Evolutionary conservation across 2,113 vertebrate genomes (phyloP).

Genomic region (Propithecus coquereli): DNA sequence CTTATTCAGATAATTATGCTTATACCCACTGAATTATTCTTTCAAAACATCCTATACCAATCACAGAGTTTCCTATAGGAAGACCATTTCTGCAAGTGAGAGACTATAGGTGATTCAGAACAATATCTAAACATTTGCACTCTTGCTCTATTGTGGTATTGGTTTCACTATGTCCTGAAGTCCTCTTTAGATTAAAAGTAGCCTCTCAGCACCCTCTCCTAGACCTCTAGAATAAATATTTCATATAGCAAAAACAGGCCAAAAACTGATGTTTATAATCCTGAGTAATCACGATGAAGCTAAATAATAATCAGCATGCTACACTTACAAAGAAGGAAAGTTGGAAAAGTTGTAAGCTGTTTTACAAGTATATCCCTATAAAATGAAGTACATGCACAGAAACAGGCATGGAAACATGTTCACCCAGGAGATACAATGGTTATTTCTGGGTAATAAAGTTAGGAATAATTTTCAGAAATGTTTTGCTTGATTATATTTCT

Average conservation of each 20-base stretch:
- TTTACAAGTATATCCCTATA: slow-evolving; percentile 6
- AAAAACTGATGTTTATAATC: slow-evolving; percentile 5
- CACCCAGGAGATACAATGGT: not conserved
- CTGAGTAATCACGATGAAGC: not conserved
- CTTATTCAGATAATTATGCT: not conserved
- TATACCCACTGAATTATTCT: not conserved
- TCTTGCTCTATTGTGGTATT: not conserved
- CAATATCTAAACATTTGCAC: not conserved
- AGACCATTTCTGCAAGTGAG: not conserved
- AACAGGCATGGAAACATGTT: not conserved
- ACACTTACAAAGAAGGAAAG: not conserved
- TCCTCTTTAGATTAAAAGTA: not conserved
- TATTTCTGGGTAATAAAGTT: not conserved
- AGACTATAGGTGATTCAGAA: not conserved
- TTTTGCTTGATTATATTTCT: not conserved
- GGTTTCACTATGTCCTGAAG: not conserved
- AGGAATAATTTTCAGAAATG: not conserved
- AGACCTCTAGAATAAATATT: not conserved
- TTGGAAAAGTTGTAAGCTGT: not conserved
- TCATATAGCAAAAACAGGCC: not conserved
- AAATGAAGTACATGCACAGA: not conserved
- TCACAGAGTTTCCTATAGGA: not conserved
- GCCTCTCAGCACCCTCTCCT: not conserved
- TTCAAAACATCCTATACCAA: not conserved
- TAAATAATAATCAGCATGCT: slow-evolving; percentile 20